Percentiles rank a stretch among this genome's conserved stretches.
Conservation (phyloP, 1,140 invertebrate species). For the Hycleus phaleratus region DNA sequence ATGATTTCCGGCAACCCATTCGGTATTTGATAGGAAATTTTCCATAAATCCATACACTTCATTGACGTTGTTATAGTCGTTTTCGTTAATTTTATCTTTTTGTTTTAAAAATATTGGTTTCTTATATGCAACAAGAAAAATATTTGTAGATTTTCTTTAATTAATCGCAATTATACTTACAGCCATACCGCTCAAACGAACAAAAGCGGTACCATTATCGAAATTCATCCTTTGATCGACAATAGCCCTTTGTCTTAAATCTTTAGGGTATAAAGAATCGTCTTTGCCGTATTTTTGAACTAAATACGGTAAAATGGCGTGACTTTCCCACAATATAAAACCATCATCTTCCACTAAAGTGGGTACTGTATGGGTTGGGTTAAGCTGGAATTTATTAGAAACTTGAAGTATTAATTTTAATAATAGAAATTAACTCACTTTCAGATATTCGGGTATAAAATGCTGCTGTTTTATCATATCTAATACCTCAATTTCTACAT, state of each 20-base stretch:
- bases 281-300: slow-evolving; percentile 48
- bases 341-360: slow-evolving; percentile 57
- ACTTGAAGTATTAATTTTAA: not conserved
- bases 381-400: slow-evolving; percentile 36
- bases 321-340: slow-evolving; percentile 51
- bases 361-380: slow-evolving; percentile 61
- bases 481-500: slow-evolving; percentile 61
- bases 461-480: slow-evolving; percentile 58
- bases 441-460: slow-evolving; percentile 63
- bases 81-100: not conserved
- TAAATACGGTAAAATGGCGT: slow-evolving; percentile 50
- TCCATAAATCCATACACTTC: slow-evolving; percentile 36
- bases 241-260: slow-evolving; percentile 45
- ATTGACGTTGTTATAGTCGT: not conserved
- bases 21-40: slow-evolving; percentile 23
- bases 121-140: not conserved
- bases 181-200: not conserved
- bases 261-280: slow-evolving; percentile 51
- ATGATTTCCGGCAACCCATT: slow-evolving; percentile 33
- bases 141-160: not conserved
- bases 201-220: slow-evolving; percentile 45
- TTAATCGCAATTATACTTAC: slow-evolving; percentile 10
- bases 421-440: slow-evolving; percentile 44
- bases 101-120: not conserved
- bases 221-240: slow-evolving; percentile 47